Evolutionary conservation across 1,140 invertebrate species (phyloP).

Genomic region (Anagrus nilaparvatae): DNA sequence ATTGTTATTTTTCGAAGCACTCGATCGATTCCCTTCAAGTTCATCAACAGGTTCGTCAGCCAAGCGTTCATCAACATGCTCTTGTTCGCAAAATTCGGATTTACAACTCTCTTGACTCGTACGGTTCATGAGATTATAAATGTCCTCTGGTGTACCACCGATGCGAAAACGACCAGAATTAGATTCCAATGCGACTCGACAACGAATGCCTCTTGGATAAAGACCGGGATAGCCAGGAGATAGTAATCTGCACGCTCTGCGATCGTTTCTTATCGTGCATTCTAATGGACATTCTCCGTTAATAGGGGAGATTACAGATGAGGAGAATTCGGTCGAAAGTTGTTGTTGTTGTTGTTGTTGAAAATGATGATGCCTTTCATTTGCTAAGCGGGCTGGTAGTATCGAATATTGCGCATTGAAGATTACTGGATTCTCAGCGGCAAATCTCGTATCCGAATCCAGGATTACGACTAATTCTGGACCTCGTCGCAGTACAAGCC

Average conservation of each 20-base stretch:
- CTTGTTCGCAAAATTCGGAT: slow-evolving; percentile 30
- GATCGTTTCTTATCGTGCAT: slow-evolving; percentile 28
- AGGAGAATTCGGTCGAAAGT: slow-evolving; percentile 12
- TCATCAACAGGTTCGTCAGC: too few species aligned
- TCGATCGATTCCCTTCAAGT: too few species aligned
- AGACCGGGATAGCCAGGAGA: slow-evolving; percentile 32
- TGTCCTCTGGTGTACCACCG: slow-evolving; percentile 26
- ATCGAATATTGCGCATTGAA: slow-evolving; percentile 34
- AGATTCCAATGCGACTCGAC: slow-evolving; percentile 28
- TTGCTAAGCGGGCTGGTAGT: slow-evolving; percentile 21
- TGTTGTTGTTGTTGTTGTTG: not conserved
- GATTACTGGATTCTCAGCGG: slow-evolving; percentile 32
- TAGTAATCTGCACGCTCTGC: slow-evolving; percentile 22
- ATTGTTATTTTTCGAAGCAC: too few species aligned
- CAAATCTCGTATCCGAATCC: slow-evolving; percentile 29
- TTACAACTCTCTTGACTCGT: slow-evolving; percentile 28
- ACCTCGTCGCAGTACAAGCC: slow-evolving; percentile 27
- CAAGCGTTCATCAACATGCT: slow-evolving; percentile 15
- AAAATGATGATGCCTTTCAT: slow-evolving; percentile 22
- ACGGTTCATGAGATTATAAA: slow-evolving; percentile 33
- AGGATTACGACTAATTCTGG: slow-evolving; percentile 28
- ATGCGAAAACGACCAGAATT: slow-evolving; percentile 27
- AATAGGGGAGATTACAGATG: slow-evolving; percentile 10
- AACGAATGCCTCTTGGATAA: slow-evolving; percentile 30
- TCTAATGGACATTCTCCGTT: slow-evolving; percentile 28